Base-by-base conservation (phyloP, 2,888 invertebrate species). In the Chloroclystis v-ata region DNA sequence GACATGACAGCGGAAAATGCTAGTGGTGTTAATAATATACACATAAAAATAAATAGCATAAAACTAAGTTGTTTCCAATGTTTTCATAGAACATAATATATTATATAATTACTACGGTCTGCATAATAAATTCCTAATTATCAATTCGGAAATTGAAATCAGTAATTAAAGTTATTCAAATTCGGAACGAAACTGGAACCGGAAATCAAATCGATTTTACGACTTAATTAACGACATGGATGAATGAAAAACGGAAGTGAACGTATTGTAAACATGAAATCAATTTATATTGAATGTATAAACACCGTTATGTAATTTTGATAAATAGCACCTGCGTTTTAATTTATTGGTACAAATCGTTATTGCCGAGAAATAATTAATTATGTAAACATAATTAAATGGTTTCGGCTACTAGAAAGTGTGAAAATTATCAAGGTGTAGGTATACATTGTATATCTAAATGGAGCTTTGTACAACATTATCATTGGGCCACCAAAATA, bases 311-410 rank as follows among this genome's bases (percentile, higher is more conserved):
- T 20, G 28, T 33, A 24, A 32, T 32, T 37, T 45, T 25, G 72
- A 74, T 69, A 71, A 63, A 45, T 54, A 57, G 63, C 70, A 56
- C 67, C 65, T 71, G 71, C 70, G 58, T 52, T 55, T 69, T 66
- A 71, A 69, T 69, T 43, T 32, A 33, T 11, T 14, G 35, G 37
- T 30, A 41, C 47, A 37, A 61, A 56, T 57, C 62, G 14, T n/a
- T 16, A 33, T 33, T 33, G 9, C 14, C n/a, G 32, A 4, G 20
- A 20, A 20, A 20, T 20, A 20, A 20, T 20, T 20, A 4, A 20
- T 20, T 20, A 20, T 20, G 5, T 20, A 20, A 20, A 20, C 3
- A 5, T 20, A 20, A n/a, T 20, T 4, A 5, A 20, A 4, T 20
- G 20, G 20, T 20, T 20, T 20, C 5, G 20, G 20, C 20, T 20